Evolutionary conservation across 2,797 vertebrate species (phyloP), one percentile per base, ranked within the genome.

Genomic region (Pyrocephalus nanus): DNA sequence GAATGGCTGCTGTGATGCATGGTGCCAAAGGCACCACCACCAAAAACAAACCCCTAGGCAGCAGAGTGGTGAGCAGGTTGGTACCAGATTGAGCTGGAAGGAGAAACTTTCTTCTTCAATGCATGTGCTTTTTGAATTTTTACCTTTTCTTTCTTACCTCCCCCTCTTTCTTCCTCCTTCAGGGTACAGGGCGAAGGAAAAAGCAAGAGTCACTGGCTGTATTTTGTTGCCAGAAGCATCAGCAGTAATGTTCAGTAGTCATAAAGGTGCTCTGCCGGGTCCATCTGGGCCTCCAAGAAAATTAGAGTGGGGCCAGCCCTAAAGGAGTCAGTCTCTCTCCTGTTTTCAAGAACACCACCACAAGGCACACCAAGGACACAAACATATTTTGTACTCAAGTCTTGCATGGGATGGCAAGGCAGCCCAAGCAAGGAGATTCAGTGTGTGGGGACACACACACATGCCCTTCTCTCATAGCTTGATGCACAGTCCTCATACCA

Each of bases 271-370:
- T 96, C 93, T 89, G 40, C 60, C 84, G 78, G 76, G 61, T 75
- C 66, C 74, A 77, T 60, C 27, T 88, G n/a, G 70, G 61, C 47
- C 66, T 88, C 90, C 50, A 91, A 87, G 40, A 97, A 90, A 91
- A 43, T 14, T 95, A 93, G 93, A 96, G 38, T 11, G 7, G 58
- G 81, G 93, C 93, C 95, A 96, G 27, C 61, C 15, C 21, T 25
- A 62, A 71, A 90, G 55, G 43, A 84, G 12, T 86, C 61, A 70
- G 1, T 30, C 29, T 34, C n/a, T 53, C 53, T 91, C 48, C 65
- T 48, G 30, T 86, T 96, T 92, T 96, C 76, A 67, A 92, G 69
- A 91, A 53, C 30, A 79, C 18, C 34, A 55, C 53, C 43, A 45
- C 50, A 80, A 80, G 38, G 38, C 72, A 64, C 64, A 89, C 51